Base-by-base conservation (phyloP, 2,113 vertebrate species). In the Himantopus leucocephalus region DNA sequence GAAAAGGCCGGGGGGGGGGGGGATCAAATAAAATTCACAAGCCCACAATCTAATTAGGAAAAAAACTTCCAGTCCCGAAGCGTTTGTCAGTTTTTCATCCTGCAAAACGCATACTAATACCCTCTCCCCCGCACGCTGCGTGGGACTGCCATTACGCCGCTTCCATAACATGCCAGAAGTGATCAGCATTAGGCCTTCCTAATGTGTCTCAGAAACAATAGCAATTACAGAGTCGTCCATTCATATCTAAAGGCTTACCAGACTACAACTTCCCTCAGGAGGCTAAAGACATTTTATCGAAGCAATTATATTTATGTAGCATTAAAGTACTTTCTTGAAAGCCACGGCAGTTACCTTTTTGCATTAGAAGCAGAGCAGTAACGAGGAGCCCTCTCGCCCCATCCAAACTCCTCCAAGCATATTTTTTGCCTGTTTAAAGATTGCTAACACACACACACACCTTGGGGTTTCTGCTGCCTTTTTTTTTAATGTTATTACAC, bases 221-320 rank as follows among this genome's bases (percentile, higher is more conserved):
- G 96, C 97, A 96, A 97, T 97, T 97, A 94, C 92, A 62, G 91
- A 95, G 70, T 92, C 91, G 85, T 37, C 96, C 95, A 97, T 95
- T 97, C 96, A 95, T 75, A 91, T 94, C 94, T 91, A 95, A 97
- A 89, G 95, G 88, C 96, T 95, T 92, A 52, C 67, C 96, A 96
- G 94, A 23, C 94, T 94, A 60, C 87, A 95, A 47, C 96, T 97
- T 96, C 96, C 96, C 96, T 96, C 95, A 94, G 91, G 94, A 97
- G 96, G 87, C 94, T 85, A 85, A 92, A 96, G 95, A 24, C 97
- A 83, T 96, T 95, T 95, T 89, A 96, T 94, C 50, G 58, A 95
- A 96, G 96, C 97, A 97, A 97, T 97, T 97, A 97, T 89, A 94
- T 95, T 97, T 95, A 95, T 85, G 95, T 70, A 87, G 86, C 84